phyloP scores from a whole-genome alignment of 2,113 vertebrate species.

The Grus americana region DNA sequence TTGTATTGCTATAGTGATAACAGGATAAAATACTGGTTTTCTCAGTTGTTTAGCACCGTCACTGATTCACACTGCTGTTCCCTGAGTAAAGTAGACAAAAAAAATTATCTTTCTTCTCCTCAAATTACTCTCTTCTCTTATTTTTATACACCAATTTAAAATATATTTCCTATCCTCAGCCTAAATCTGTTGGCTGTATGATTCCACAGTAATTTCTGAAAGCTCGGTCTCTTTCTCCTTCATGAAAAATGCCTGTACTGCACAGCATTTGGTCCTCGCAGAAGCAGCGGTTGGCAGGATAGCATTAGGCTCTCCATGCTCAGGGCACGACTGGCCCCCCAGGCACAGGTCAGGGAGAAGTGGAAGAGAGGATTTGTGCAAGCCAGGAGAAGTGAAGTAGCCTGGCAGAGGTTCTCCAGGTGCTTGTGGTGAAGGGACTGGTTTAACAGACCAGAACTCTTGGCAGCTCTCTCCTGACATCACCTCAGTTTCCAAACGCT shows the following conservation, averaged over 20 bases:
- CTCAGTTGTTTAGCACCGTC: not conserved
- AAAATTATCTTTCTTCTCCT: not conserved
- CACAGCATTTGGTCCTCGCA: rapidly evolving
- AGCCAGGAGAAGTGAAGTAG: rapidly evolving
- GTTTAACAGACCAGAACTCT: not conserved
- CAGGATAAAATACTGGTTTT: not conserved
- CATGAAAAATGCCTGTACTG: too few relatives aligned
- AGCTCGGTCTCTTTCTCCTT: not conserved
- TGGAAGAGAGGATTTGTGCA: not conserved
- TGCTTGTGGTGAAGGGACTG: not conserved
- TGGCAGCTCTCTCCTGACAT: not conserved
- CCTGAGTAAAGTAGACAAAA: not conserved
- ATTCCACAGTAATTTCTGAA: not conserved
- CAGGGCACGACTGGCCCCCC: rapidly evolving
- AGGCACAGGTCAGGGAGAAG: rapidly evolving
- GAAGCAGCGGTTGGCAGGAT: rapidly evolving
- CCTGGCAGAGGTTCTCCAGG: not conserved
- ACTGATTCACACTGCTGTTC: not conserved
- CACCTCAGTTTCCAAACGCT: rapidly evolving
- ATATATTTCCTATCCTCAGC: not conserved
- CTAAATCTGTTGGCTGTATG: not conserved
- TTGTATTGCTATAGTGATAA: not conserved
- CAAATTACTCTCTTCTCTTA: not conserved
- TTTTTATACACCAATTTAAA: not conserved
- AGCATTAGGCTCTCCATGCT: not conserved